Conservation (phyloP, 2,113 vertebrate genomes). For the Ctenodactylus gundi region DNA sequence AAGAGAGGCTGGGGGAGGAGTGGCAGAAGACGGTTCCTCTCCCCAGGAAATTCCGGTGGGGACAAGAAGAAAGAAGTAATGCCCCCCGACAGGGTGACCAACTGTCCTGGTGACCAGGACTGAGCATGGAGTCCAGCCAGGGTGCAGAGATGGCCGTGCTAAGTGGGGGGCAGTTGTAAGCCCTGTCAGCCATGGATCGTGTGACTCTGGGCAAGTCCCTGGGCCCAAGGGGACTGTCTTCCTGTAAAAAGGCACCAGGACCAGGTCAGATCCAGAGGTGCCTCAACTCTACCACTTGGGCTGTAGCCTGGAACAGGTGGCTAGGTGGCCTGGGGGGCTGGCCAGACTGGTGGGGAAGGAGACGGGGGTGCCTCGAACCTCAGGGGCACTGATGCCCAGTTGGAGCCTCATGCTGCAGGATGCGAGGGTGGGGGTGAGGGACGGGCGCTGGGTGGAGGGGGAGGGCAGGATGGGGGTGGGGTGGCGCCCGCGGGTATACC, state of each 20-base stretch:
- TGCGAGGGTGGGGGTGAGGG: too few species aligned
- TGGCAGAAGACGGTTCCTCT: neutral
- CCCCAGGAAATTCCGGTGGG: neutral
- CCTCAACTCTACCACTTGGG: neutral
- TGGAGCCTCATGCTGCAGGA: too few species aligned
- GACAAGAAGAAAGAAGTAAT: neutral
- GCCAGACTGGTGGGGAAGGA: neutral
- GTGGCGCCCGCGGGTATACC: slow-evolving; percentile 3
- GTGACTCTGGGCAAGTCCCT: neutral
- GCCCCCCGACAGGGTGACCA: neutral
- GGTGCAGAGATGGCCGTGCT: neutral
- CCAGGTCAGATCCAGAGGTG: neutral
- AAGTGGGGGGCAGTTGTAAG: neutral
- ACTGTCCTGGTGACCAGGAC: too few species aligned
- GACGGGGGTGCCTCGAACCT: neutral
- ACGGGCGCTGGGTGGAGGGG: too few species aligned
- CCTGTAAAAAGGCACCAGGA: neutral
- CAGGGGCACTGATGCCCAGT: neutral
- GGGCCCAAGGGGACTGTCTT: too few species aligned
- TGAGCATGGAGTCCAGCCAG: neutral
- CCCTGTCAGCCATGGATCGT: neutral
- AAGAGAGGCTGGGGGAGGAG: neutral
- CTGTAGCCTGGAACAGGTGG: neutral
- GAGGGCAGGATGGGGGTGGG: neutral
- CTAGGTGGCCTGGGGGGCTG: neutral